Evolutionary conservation across 2,113 vertebrate genomes (phyloP), one percentile per base, ranked within the genome.

Genomic region (Nerophis ophidion): DNA sequence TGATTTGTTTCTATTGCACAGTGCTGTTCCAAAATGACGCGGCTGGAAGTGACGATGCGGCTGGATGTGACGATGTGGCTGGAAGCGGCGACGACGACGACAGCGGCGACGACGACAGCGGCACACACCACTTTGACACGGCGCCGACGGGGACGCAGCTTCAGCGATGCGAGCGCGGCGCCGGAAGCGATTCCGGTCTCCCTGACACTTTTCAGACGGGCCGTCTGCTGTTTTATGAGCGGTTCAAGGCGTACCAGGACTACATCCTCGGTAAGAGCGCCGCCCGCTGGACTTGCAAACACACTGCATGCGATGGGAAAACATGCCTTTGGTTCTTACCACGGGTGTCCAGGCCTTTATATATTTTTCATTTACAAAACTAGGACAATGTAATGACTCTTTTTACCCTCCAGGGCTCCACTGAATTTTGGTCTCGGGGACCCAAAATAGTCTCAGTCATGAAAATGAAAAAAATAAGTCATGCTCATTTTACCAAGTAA

Each of bases 161-260:
- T 72, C 89, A 87, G 68, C 88, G 87, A 68, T 76, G 79, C 8
- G 84, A 88, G 61, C 84, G 65, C n/a, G 14, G 8, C 5, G 55
- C 13, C 3, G 75, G 77, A 2, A 83, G 77, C 11, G 84, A 82
- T 5, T 74, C 77, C 3, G 33, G 55, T 38, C 90, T 98, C 12
- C 95, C 93, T 0, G 92, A 93, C 59, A 82, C 87, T 17, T 96
- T 98, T 69, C 91, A 92, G 58, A 97, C 95, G 0, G 81, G 84
- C 72, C 84, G 91, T n/a, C 90, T 98, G 53, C 75, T 98, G 42
- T 94, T 95, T 77, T 99, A 96, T 0, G 96, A 98, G 70, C 77
- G 95, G 48, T 99, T 98, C 80, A 92, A 92, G 53, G 90, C 91
- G 0, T 98, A 96, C 68, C 95, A 98, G 76, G 96, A 98, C 84